A percentile compares a stretch with the other conserved stretches of the same genome.
Conservation (phyloP, 2,797 vertebrate species). For the Champsocephalus gunnari region DNA sequence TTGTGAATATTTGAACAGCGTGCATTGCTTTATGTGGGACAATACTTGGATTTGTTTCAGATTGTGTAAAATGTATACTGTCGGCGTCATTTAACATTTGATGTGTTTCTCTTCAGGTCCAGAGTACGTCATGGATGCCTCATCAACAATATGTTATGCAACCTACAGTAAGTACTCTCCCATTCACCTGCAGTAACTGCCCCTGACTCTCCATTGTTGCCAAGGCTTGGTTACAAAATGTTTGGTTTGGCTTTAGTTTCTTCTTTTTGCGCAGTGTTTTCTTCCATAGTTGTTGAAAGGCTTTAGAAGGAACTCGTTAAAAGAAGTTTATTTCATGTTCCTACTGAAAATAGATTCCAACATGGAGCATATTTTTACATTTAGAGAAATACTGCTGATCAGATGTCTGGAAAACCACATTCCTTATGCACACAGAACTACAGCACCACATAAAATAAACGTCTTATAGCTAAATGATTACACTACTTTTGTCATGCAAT, state of each 20-base stretch:
- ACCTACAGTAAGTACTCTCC: constrained; percentile 94
- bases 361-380: constrained; percentile 30
- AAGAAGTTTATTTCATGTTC: constrained; percentile 24
- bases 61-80: constrained; percentile 11
- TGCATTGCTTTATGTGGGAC: constrained; percentile 43
- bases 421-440: constrained; percentile 32
- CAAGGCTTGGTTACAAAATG: not conserved
- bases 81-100: constrained; percentile 56
- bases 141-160: constrained; percentile 99
- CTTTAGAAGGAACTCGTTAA: constrained; percentile 30
- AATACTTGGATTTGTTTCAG: constrained; percentile 6
- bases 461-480: constrained; percentile 52
- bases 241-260: constrained; percentile 10
- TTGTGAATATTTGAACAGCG: constrained; percentile 50
- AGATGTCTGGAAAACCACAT: constrained; percentile 51
- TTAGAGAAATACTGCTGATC: constrained; percentile 15
- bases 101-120: constrained; percentile 93
- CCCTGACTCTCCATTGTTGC: constrained; percentile 1
- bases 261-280: not conserved
- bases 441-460: constrained; percentile 15
- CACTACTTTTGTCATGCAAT: constrained; percentile 36
- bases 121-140: constrained; percentile 99
- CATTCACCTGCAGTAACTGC: constrained; percentile 38
- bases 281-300: constrained; percentile 15
- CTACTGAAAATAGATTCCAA: constrained; percentile 47